Base-by-base conservation (phyloP, 2,113 vertebrate species). In the Pseudorectes ferrugineus region DNA sequence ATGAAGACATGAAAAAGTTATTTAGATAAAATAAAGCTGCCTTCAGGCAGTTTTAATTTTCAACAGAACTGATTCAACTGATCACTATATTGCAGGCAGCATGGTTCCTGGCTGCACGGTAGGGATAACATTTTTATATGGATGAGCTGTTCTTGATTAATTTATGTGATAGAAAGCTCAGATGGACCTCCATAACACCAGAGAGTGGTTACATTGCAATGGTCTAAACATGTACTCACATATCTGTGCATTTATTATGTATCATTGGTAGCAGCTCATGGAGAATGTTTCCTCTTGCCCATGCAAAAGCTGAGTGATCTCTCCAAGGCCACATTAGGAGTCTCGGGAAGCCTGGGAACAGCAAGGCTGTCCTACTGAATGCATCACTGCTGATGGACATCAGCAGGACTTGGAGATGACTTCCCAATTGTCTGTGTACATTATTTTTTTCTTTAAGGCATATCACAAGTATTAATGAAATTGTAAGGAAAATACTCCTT, bases 31-130 rank as follows among this genome's bases (percentile, higher is more conserved):
- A 65, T 51, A 94, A 71, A 78, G 42, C 76, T 88, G 87, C 78
- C 85, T 91, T 74, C 36, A 78, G 51, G 79, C 82, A 71, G 23
- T 76, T 92, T 95, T 93, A 85, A 83, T 93, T 96, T 92, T 52
- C 51, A 62, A 51, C 12, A 18, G 49, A 78, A 89, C 7, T 6
- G 5, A 58, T 81, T 95, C 4, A 21, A 52, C 16, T 74, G 70
- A 92, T 95, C 35, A 38, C 9, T 42, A 3, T 66, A 90, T 75
- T 92, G 72, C 59, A 94, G 68, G 75, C 77, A 89, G 68, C 90
- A 46, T 62, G 72, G 51, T 72, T 85, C n/a, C 62, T 93, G 78
- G 46, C 62, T 96, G 71, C 51, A 57, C 2, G 28, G 55, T 38
- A 89, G 67, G 75, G 22, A 65, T 66, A 84, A 58, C 23, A 74